Base-by-base conservation (phyloP, 2,113 vertebrate genomes). In the Myanophis thanlyinensis region DNA sequence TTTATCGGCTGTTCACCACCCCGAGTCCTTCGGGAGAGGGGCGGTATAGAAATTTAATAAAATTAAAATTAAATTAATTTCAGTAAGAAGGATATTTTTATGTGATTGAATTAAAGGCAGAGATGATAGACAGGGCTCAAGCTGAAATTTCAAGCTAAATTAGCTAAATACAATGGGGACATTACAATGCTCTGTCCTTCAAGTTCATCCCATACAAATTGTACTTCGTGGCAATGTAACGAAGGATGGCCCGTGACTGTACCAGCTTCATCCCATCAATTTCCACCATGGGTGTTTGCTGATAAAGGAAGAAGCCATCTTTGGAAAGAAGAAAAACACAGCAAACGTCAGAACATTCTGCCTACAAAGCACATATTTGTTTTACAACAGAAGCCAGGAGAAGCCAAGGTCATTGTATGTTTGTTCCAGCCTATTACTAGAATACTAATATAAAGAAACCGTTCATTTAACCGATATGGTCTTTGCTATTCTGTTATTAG, bases 221-320 rank as follows among this genome's bases (percentile, higher is more conserved):
- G 97, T 98, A 97, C 92, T 99, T 99, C 4, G 96, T 98, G 9
- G 99, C 98, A 0, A 98, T 98, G 95, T 99, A 99, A 89, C 95
- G 97, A 86, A 98, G 87, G 52, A 99, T 98, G 1, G 98, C 98
- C 91, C 97, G 98, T 0, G 98, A 98, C 96, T 99, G 99, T 52
- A 99, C 95, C 62, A 99, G 96, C 92, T 97, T 98, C 98, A 99
- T 98, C 80, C 98, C 98, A 22, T 99, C 98, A 0, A 99, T 99
- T 95, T 99, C 98, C 56, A 99, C 98, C 98, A 99, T n/a, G 0
- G 99, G 98, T 62, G 99, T 97, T 93, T 99, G 99, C 48, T 99
- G 98, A 85, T 98, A 99, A 92, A 99, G 94, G 93, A 99, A 97
- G 1, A 27, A 96, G 93, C 98, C 98, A 94, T 53, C 97, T 97